These are phyloP conservation scores for Drosophila miranda DNA, from an alignment of 1,140 invertebrate genomes.

Conservation along the genomic window DNA sequence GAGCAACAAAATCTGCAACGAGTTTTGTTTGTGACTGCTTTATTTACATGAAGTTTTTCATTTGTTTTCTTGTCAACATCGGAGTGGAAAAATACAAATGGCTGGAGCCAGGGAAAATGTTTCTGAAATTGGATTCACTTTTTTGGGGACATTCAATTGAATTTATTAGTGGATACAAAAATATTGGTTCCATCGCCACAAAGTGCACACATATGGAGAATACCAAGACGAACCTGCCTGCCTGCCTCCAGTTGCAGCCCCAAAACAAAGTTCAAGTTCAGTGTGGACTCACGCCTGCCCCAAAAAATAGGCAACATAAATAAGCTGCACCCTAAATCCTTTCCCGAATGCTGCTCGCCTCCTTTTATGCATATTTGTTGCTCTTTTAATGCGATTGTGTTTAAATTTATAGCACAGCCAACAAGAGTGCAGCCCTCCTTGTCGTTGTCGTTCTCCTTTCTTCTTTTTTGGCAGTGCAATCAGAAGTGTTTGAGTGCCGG, in stretches of 20 bases:
- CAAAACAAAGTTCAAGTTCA: conserved; percentile 17
- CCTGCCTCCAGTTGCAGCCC: too few species aligned
- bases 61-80: conserved; percentile 76
- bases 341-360: conserved; percentile 10
- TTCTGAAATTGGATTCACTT: conserved; percentile 4
- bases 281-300: neutral
- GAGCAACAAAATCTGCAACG: conserved; percentile 25
- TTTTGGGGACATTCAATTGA: conserved; percentile 2
- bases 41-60: conserved; percentile 70
- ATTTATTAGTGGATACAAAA: conserved; percentile 1
- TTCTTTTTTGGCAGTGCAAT: conserved; percentile 49
- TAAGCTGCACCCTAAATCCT: conserved; percentile 25
- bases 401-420: conserved; percentile 61
- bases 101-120: conserved; percentile 3
- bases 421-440: conserved; percentile 31
- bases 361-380: conserved; percentile 45
- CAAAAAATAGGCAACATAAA: conserved; percentile 34
- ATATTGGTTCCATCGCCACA: neutral
- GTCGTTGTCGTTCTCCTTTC: neutral
- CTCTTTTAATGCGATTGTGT: conserved; percentile 58
- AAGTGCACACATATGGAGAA: neutral
- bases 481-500: conserved; percentile 73
- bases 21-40: conserved; percentile 37
- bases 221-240: too few species aligned
- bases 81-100: conserved; percentile 33